phyloP scores from a whole-genome alignment of 2,888 invertebrate species.

The Theretra japonica region DNA sequence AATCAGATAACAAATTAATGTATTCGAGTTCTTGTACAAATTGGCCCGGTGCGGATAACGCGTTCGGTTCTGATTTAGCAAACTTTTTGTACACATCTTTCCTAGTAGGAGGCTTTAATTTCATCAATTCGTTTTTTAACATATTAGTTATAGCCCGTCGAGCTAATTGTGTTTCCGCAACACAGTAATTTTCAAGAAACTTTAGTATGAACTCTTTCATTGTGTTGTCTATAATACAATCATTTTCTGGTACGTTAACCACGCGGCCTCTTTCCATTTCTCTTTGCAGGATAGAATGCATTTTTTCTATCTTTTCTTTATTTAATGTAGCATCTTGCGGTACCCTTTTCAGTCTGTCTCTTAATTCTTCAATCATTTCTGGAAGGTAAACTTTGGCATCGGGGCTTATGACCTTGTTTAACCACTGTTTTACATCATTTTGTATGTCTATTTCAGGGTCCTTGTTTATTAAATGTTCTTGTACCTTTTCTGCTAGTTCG shows the following conservation, averaged over 20 bases:
- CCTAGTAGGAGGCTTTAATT: conserved; percentile 49
- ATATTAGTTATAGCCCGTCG: conserved; percentile 55
- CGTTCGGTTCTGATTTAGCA: conserved; percentile 38
- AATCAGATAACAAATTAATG: conserved; percentile 63
- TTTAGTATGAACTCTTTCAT: conserved; percentile 59
- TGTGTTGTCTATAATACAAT: conserved; percentile 45
- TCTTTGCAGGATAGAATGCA: conserved; percentile 34
- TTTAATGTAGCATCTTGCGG: conserved; percentile 53
- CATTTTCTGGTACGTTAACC: background rate
- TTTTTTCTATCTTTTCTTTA: conserved; percentile 39
- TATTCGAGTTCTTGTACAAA: conserved; percentile 59
- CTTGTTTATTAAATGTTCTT: conserved; percentile 47
- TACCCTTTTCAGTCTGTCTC: conserved; percentile 48
- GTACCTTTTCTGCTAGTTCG: conserved; percentile 53
- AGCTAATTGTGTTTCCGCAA: conserved; percentile 55
- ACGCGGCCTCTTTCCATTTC: conserved; percentile 29
- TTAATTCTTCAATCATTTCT: conserved; percentile 49
- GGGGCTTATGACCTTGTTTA: conserved; percentile 48
- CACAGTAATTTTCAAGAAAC: conserved; percentile 59
- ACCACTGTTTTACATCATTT: conserved; percentile 52
- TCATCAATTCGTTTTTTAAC: conserved; percentile 57
- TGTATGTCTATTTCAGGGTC: conserved; percentile 46
- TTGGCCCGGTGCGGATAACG: conserved; percentile 44
- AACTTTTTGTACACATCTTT: conserved; percentile 53
- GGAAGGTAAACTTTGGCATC: conserved; percentile 46